Conservation (phyloP, 2,888 invertebrate species). For the Microplitis manilae region DNA sequence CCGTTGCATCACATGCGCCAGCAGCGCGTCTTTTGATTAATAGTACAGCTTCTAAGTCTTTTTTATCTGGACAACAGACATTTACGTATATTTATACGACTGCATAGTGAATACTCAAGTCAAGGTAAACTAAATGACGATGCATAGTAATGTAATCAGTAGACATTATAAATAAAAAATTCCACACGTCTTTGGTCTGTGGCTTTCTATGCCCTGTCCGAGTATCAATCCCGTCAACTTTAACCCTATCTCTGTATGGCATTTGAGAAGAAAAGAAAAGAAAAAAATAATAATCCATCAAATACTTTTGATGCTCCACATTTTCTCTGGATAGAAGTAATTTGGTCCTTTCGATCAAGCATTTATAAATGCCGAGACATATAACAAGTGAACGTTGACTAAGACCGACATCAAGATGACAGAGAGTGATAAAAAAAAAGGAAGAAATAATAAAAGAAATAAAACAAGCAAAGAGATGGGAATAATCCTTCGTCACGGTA, state of each 20-base stretch:
- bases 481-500: conserved; percentile 22
- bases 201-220: background rate
- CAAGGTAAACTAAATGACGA: conserved; percentile 52
- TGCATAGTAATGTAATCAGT: conserved; percentile 40
- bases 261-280: background rate
- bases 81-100: conserved; percentile 66
- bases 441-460: background rate
- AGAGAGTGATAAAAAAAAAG: conserved; percentile 1
- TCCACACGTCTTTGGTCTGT: background rate
- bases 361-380: conserved; percentile 1
- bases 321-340: background rate
- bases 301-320: background rate
- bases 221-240: background rate
- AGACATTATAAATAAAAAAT: background rate
- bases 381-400: conserved; percentile 1
- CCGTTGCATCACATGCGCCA: conserved; percentile 64
- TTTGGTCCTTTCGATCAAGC: background rate
- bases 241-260: background rate
- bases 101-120: conserved; percentile 51
- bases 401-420: conserved; percentile 8
- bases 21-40: conserved; percentile 66
- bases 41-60: conserved; percentile 53
- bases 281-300: background rate
- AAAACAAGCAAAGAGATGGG: conserved; percentile 5
- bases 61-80: conserved; percentile 59